Percentiles rank a stretch among this genome's conserved stretches.
Conservation (phyloP, 2,113 vertebrate genomes). For the Trogon surrucura region DNA sequence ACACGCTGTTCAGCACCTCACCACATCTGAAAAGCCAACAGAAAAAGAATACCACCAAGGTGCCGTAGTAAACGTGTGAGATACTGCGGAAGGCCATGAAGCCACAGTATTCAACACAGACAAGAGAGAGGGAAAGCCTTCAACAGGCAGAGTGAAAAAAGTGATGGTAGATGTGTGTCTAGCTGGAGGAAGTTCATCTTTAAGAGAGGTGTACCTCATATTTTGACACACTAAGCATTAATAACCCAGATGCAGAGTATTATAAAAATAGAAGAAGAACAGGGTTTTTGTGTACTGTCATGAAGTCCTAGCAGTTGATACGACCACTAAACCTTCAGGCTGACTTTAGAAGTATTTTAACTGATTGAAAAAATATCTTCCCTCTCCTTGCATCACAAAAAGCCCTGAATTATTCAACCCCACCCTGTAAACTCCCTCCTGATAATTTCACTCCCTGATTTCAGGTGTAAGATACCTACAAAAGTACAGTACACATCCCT, state of each 20-base stretch:
- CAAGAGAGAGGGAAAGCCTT: background rate
- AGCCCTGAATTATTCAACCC: background rate
- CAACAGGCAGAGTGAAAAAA: background rate
- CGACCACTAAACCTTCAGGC: background rate
- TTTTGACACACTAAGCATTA: background rate
- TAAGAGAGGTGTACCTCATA: background rate
- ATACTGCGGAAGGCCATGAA: background rate
- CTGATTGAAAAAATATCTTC: background rate
- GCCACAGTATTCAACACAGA: background rate
- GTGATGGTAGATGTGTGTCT: background rate
- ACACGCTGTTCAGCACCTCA: background rate
- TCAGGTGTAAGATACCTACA: background rate
- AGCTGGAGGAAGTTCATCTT: background rate
- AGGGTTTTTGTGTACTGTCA: background rate
- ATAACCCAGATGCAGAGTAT: accelerated
- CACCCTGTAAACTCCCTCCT: background rate
- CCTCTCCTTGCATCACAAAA: background rate
- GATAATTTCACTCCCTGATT: background rate
- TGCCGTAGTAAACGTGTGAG: accelerated
- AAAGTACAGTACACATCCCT: background rate
- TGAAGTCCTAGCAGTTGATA: background rate
- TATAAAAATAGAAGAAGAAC: background rate
- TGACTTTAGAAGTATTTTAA: background rate
- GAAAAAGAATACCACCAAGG: background rate
- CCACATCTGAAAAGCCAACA: background rate